phyloP scores from a whole-genome alignment of 1,140 invertebrate species.

The Megalopta genalis region DNA sequence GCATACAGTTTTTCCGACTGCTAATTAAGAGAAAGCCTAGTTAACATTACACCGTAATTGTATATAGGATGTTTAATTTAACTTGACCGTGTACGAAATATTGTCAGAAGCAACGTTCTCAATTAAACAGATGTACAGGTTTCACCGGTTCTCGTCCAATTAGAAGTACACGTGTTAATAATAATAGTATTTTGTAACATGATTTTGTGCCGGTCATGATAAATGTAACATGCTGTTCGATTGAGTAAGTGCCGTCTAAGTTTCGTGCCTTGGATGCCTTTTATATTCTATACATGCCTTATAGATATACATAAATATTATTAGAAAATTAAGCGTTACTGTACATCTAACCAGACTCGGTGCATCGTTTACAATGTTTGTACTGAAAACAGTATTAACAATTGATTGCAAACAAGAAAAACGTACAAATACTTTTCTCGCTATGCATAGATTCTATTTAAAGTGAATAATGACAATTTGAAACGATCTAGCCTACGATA shows the following conservation, averaged over 20 bases:
- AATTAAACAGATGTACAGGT: too few species aligned
- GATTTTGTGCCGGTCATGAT: too few species aligned
- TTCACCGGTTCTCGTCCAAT: too few species aligned
- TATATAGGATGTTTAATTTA: neutral
- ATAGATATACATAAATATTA: slow-evolving; percentile 10
- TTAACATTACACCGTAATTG: neutral
- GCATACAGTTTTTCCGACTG: slow-evolving; percentile 5
- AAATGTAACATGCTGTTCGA: neutral
- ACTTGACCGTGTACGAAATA: too few species aligned
- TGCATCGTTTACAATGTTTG: slow-evolving; percentile 9
- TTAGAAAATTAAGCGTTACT: slow-evolving; percentile 11
- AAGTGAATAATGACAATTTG: too few species aligned
- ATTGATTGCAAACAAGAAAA: neutral
- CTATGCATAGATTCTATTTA: neutral
- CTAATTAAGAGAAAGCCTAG: neutral
- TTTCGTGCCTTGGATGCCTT: slow-evolving; percentile 59
- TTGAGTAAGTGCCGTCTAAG: slow-evolving; percentile 35
- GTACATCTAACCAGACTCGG: slow-evolving; percentile 7
- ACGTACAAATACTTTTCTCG: neutral
- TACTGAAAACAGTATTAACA: neutral
- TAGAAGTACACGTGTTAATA: too few species aligned
- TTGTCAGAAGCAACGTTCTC: too few species aligned
- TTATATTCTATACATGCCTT: slow-evolving; percentile 37
- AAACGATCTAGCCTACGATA: too few species aligned
- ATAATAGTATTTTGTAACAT: too few species aligned